Conservation (phyloP, 2,797 vertebrate species). For the Lepus oiostolus region DNA sequence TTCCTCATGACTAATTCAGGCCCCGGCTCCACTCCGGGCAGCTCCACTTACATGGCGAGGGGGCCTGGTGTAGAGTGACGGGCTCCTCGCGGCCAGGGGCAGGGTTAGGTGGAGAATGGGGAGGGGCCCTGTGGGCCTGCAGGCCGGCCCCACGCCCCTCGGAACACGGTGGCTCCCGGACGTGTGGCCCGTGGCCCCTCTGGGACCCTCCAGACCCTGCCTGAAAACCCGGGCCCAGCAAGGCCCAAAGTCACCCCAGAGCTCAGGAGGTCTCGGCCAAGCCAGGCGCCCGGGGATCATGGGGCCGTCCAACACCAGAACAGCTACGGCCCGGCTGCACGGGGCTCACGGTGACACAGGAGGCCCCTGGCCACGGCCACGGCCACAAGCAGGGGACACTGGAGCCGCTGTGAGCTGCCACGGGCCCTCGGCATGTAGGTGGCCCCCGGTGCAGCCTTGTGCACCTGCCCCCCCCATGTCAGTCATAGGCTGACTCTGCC, state of each 20-base stretch:
- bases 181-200: no score
- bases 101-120: no score
- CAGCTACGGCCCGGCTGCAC: neutral
- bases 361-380: no score
- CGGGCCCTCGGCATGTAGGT: neutral
- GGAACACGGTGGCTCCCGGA: neutral
- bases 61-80: slow-evolving; percentile 82
- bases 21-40: slow-evolving; percentile 31
- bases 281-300: neutral
- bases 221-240: neutral
- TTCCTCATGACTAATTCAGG: slow-evolving; percentile 45
- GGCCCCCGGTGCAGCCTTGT: neutral
- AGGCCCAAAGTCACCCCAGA: neutral
- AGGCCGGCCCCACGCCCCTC: no score
- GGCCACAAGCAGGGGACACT: no score
- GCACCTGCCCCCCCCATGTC: neutral
- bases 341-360: neutral
- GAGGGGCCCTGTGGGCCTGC: no score
- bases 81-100: neutral
- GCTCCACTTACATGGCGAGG: slow-evolving; percentile 80
- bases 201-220: neutral
- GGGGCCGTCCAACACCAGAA: neutral
- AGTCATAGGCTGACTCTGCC: no score
- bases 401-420: no score
- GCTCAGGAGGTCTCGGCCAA: neutral